Evolutionary conservation across 2,797 vertebrate species (phyloP), one percentile per base, ranked within the genome.

Genomic region (Catostomus latipinnis): DNA sequence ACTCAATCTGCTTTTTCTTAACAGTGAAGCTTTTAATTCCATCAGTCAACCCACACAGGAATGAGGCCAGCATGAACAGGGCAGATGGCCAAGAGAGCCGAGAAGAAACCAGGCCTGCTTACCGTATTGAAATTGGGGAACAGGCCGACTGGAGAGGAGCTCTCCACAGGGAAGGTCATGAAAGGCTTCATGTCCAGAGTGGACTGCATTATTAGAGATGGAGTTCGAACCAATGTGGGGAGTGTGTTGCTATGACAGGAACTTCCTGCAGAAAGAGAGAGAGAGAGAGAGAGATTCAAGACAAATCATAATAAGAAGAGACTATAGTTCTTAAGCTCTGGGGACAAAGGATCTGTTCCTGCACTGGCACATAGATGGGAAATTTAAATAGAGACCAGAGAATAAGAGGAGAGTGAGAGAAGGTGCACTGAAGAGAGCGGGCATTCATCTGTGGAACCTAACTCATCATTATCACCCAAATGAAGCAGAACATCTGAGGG

Each of bases 61-160:
- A 87, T 12, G n/a, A 57, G 45, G 70, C 61, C 77, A 71, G 65
- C 69, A 54, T 63, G 63, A 48, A 78, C 65, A 16, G 6, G 58
- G 49, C 69, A 72, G 52, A 5, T 3, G 6, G 71, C 78, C 71
- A 68, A 58, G 46, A 86, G 63, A 71, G 76, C 43, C 7, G 50
- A 78, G 76, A 83, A 71, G 62, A 70, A 75, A 70, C 71, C 8
- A 73, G 45, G 60, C 83, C 80, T 90, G 93, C 93, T 93, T 92
- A 98, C 97, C 91, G 95, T 96, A 94, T 96, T 98, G 91, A 98
- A 98, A 93, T 98, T 98, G 90, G 97, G 96, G 89, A 98, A 98
- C 87, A 98, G 95, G 84, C 97, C 96, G 58, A 96, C 96, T 66
- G 96, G 94, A 71, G 96, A 94, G 68, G 92, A 91, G 18, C 92